Base-by-base conservation (phyloP, 2,888 invertebrate species). In the Eueremaeus valkanovi region DNA sequence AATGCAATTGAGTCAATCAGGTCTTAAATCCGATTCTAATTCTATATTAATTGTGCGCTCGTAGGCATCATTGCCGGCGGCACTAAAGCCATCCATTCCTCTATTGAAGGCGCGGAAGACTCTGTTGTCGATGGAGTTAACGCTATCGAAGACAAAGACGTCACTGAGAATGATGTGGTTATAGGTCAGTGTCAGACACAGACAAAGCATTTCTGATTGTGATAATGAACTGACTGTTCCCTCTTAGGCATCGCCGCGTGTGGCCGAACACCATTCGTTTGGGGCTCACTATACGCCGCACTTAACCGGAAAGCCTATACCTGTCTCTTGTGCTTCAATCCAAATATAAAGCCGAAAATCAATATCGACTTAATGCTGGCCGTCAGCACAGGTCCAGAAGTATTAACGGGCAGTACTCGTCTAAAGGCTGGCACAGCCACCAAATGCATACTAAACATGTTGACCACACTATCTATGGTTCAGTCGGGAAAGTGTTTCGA, bases 381-480 rank as follows among this genome's bases (percentile, higher is more conserved):
- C 8, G 45, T 76, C 5, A 45, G 16, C 21, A 70, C 74, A 1
- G 79, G 79, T 8, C 83, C 84, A 1, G 84, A 84, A 73, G 81
- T 83, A 3, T 82, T 84, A 31, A 82, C 83, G 13, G 84, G 84
- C 2, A 84, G 83, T 3, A 82, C 82, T 74, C 78, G 84, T 45
- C 83, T 84, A 82, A 84, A 84, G 78, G 80, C 82, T 61, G 84
- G 84, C 5, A 81, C 82, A 2, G 82, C 83, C 3, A 84, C 83
- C 5, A 84, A 83, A 76, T 80, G 81, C 13, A 73, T 82, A 2
- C 78, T 82, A 68, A 79, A 80, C 74, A 78, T 78, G 27, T 73
- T 79, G 31, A 76, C 78, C 13, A 79, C 79, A 21, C 33, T 76
- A 21, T 72, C 77, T 0, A 79, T 79, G 79, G 75, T 79, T n/a